Conservation (phyloP, 2,797 vertebrate species). For the Myiothlypis coronata region DNA sequence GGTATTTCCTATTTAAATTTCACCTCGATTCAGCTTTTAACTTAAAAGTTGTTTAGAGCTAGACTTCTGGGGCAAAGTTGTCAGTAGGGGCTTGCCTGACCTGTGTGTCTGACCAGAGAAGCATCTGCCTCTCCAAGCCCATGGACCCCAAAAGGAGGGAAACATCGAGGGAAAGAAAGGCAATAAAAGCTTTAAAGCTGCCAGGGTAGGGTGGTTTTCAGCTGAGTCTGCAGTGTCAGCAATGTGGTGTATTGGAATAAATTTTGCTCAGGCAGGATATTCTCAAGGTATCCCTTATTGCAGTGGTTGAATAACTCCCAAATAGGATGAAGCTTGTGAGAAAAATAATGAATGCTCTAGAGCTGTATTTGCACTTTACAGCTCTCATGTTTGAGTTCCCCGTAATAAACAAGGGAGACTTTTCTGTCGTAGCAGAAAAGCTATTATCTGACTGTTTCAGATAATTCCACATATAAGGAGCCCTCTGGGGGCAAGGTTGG, state of each 20-base stretch:
- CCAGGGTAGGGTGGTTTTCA: neutral
- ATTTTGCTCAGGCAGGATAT: neutral
- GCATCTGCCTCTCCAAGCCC: neutral
- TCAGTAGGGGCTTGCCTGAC: neutral
- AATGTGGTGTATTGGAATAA: neutral
- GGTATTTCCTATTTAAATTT: neutral
- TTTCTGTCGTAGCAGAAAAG: accelerated
- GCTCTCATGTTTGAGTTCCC: neutral
- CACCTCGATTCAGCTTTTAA: neutral
- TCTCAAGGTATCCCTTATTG: neutral
- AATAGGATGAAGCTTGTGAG: neutral
- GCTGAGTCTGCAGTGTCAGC: neutral
- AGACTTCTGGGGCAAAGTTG: neutral
- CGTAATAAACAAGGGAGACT: neutral
- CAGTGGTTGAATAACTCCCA: neutral
- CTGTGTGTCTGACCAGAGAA: neutral
- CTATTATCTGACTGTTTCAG: neutral
- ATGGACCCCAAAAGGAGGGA: neutral
- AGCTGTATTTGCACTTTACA: neutral
- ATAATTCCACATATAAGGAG: neutral
- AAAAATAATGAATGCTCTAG: neutral
- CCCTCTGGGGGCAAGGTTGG: accelerated
- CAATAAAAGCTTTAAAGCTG: neutral
- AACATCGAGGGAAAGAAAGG: neutral
- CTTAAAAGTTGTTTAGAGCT: neutral